A percentile compares a stretch with the other conserved stretches of the same genome.
phyloP scores from a whole-genome alignment of 2,113 vertebrate genomes.

The mouse (Mus musculus) region GRCm39 chr14:27425501-27426000 shows the following conservation, averaged over 20 bases:
- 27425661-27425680: background rate
- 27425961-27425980: background rate
- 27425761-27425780: background rate
- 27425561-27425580: conserved; percentile 38
- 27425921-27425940: conserved; percentile 17
- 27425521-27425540: conserved; percentile 69
- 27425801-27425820: background rate
- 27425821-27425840: background rate
- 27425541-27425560: conserved; percentile 53
- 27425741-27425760: background rate
- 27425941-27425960: background rate
- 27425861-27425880: background rate
- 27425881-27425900: background rate
- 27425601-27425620: conserved; percentile 28
- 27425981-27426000: background rate
- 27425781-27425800: background rate
- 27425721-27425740: conserved; percentile 43
- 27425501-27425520: conserved; percentile 75
- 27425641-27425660: conserved; percentile 53
- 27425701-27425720: conserved; percentile 2
- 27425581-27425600: conserved; percentile 60
- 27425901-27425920: background rate
- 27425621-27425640: conserved; percentile 55
- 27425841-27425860: background rate
- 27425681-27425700: conserved; percentile 5